A percentile compares a stretch with the other conserved stretches of the same genome.
These are phyloP conservation scores for Macquaria ambigua DNA, from an alignment of 2,113 vertebrate species.

Conservation along the genomic window DNA sequence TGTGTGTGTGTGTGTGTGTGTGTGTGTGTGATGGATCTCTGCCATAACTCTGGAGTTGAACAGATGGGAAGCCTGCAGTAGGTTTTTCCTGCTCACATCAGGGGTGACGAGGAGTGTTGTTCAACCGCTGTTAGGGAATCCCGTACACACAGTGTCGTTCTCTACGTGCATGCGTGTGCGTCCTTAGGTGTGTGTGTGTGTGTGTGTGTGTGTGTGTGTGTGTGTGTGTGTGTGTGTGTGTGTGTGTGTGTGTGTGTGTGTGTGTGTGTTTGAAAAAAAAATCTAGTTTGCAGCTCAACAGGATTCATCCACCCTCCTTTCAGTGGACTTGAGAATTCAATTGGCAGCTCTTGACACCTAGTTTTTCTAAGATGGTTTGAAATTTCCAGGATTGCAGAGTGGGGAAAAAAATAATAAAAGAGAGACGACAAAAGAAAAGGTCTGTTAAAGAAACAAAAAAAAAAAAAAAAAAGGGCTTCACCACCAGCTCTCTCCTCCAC, in stretches of 20 bases:
- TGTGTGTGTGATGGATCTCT: constrained; percentile 53
- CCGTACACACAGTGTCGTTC: constrained; percentile 15
- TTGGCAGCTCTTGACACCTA: constrained; percentile 24
- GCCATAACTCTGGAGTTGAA: constrained; percentile 63
- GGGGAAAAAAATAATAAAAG: background rate
- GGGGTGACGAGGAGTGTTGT: constrained; percentile 61
- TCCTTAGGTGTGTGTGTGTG: background rate
- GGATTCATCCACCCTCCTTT: constrained; percentile 4
- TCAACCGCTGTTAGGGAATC: constrained; percentile 68
- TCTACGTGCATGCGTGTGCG: background rate
- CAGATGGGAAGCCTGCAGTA: constrained; percentile 74
- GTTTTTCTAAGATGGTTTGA: constrained; percentile 16
- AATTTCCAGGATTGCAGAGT: background rate
- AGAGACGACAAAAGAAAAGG: background rate
- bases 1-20: constrained; percentile 35
- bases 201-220: background rate
- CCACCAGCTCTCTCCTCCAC: background rate
- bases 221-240: background rate
- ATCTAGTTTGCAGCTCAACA: constrained; percentile 16
- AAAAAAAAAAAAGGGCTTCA: background rate
- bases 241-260: background rate
- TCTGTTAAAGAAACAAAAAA: background rate
- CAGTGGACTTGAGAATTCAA: constrained; percentile 26
- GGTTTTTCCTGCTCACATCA: constrained; percentile 71
- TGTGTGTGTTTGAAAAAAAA: background rate